phyloP scores from a whole-genome alignment of 2,797 vertebrate genomes.

The Sphaeramia orbicularis region DNA sequence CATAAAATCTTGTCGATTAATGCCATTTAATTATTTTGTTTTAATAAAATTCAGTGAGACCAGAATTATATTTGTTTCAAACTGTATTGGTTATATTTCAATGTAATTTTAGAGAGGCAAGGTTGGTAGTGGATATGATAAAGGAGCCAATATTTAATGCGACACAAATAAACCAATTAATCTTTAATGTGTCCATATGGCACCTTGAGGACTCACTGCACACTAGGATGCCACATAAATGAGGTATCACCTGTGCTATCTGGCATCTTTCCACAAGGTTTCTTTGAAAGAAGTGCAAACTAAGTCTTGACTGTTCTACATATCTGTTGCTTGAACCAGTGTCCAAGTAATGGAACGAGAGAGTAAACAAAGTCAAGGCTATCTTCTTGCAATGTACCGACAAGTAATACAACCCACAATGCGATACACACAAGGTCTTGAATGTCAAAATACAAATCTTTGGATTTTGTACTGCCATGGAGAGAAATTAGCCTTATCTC shows the following conservation, averaged over 20 bases:
- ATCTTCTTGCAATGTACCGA: conserved; percentile 21
- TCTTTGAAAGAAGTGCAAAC: conserved; percentile 35
- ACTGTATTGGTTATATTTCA: no score
- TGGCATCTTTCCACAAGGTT: conserved; percentile 37
- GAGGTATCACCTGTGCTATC: conserved; percentile 33
- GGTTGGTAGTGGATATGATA: conserved; percentile 14
- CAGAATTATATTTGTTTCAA: no score
- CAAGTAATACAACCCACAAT: conserved; percentile 53
- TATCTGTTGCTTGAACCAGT: not conserved
- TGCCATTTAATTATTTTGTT: no score
- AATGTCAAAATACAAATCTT: conserved; percentile 72
- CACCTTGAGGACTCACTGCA: conserved; percentile 35
- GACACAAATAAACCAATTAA: conserved; percentile 51
- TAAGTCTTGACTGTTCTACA: conserved; percentile 2
- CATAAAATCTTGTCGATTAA: no score
- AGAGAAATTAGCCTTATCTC: conserved; percentile 80
- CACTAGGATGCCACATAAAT: conserved; percentile 37
- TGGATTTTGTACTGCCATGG: conserved; percentile 63
- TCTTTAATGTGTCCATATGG: conserved; percentile 49
- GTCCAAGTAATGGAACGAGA: conserved; percentile 20
- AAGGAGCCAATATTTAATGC: conserved; percentile 28
- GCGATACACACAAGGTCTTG: conserved; percentile 65
- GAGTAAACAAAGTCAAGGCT: conserved; percentile 35
- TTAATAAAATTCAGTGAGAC: no score
- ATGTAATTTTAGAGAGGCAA: no score